Conservation (phyloP, 2,888 invertebrate species). For the Ommatoiulus sabulosus region DNA sequence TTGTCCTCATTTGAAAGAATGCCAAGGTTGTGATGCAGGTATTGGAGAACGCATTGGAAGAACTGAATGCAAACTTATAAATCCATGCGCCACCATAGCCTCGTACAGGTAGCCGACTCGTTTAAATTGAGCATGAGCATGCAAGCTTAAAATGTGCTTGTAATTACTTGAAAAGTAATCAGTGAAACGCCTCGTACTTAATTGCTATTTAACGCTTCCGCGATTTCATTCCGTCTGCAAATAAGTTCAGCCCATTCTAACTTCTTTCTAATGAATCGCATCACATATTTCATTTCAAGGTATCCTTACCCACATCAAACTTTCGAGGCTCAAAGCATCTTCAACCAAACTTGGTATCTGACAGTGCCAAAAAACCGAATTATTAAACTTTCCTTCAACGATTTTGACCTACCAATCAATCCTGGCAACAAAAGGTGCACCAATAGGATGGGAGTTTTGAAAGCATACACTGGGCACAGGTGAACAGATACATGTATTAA, state of each 20-base stretch:
- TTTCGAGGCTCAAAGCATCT: conserved; percentile 60
- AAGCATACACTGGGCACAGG: conserved; percentile 61
- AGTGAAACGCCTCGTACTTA: conserved; percentile 2
- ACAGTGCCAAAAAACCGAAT: conserved; percentile 59
- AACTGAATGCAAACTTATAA: conserved; percentile 60
- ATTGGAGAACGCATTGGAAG: conserved; percentile 60
- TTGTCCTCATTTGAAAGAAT: conserved; percentile 60
- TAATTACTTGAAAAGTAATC: conserved; percentile 41
- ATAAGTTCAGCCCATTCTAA: conserved; percentile 12
- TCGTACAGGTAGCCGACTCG: conserved; percentile 61
- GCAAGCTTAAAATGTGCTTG: background rate
- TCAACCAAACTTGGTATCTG: conserved; percentile 63
- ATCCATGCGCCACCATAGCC: conserved; percentile 62
- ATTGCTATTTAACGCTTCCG: conserved; percentile 18
- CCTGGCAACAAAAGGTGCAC: conserved; percentile 62
- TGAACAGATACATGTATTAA: background rate
- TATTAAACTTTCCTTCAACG: conserved; percentile 63
- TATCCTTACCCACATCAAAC: conserved; percentile 63
- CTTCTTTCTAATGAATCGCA: background rate
- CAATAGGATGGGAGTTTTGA: conserved; percentile 61
- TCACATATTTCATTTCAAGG: conserved; percentile 59
- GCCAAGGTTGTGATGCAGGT: conserved; percentile 62
- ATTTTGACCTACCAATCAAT: conserved; percentile 62
- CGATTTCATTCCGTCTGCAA: background rate
- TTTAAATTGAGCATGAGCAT: background rate